Evolutionary conservation across 1,140 invertebrate species (phyloP), one percentile per base, ranked within the genome.

Genomic region (Sitodiplosis mosellana): DNA sequence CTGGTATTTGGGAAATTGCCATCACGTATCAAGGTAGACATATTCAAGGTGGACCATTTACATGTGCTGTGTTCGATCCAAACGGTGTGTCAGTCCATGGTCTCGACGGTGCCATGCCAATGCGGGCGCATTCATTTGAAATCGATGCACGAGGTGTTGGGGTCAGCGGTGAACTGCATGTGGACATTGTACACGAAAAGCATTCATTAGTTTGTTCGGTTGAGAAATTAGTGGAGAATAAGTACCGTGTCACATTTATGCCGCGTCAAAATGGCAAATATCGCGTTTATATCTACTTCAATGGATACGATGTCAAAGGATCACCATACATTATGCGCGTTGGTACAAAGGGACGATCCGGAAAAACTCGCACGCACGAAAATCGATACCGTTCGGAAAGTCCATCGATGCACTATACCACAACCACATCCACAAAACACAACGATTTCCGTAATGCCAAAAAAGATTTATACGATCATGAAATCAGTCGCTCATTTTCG

Each of bases 21-120:
- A 93, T 98, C 49, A 81, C 86, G 18, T 96, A 96, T 63, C 89
- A 94, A 57, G 88, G 87, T 34, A 83, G 90, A 59, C 88, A 96
- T 61, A 96, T 98, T 54, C 83, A 88, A 65, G 93, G 92, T 42
- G 90, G 90, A 46, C 94, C 94, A 2, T 98, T 96, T 66, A 87
- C 85, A 1, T 97, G 94, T 60, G 88, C 93, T 59, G 93, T 98
- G 0, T 98, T 93, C 56, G 93, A 99, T 67, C 86, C 93, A 1
- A 81, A 87, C 51, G 83, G 87, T 14, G 81, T 95, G 14, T 78
- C 83, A 49, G 80, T 90, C 45, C 70, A 70, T 48, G 75, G 74
- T 1, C 55, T 78, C 2, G 87, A 93, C 58, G 80, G 82, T 36
- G 80, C 83, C 33, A 69, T 83, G 54, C 80, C 87, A 0, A 56